phyloP scores from a whole-genome alignment of 2,888 invertebrate genomes.

The Drosophila antonietae region DNA sequence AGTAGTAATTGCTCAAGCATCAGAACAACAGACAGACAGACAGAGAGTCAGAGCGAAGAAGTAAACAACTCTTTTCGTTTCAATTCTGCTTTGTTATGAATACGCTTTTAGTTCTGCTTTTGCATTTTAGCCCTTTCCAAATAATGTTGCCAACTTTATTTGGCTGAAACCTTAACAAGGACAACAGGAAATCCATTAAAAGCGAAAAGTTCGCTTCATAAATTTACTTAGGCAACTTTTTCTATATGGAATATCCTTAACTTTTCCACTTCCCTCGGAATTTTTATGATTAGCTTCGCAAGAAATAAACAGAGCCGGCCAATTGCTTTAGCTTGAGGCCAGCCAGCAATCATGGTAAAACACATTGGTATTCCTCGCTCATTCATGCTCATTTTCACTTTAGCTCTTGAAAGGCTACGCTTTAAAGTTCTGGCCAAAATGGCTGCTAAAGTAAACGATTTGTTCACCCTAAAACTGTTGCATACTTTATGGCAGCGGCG shows the following conservation, averaged over 20 bases:
- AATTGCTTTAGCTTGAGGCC: slow-evolving; percentile 2
- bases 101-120: slow-evolving; percentile 15
- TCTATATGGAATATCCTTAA: not conserved
- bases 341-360: slow-evolving; percentile 3
- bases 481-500: slow-evolving; percentile 33
- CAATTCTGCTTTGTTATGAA: slow-evolving; percentile 13
- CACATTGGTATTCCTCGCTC: slow-evolving; percentile 27
- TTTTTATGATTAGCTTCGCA: not conserved
- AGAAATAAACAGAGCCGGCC: slow-evolving; percentile 26
- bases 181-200: slow-evolving; percentile 57
- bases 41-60: slow-evolving; percentile 9
- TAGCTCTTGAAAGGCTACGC: slow-evolving; percentile 10
- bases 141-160: slow-evolving; percentile 16
- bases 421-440: slow-evolving; percentile 24
- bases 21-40: slow-evolving; percentile 5
- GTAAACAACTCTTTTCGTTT: slow-evolving; percentile 11
- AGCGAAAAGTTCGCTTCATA: slow-evolving; percentile 21
- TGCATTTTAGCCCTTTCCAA: not conserved
- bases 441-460: slow-evolving; percentile 36
- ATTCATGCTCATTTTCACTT: slow-evolving; percentile 15
- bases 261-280: slow-evolving; percentile 5
- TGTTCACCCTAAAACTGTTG: slow-evolving; percentile 41
- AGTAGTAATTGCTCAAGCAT: slow-evolving; percentile 28
- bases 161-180: slow-evolving; percentile 5
- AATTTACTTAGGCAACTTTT: slow-evolving; percentile 20